These are phyloP conservation scores for Rhinogobius similis DNA, from an alignment of 2,113 vertebrate species.

Conservation along the genomic window DNA sequence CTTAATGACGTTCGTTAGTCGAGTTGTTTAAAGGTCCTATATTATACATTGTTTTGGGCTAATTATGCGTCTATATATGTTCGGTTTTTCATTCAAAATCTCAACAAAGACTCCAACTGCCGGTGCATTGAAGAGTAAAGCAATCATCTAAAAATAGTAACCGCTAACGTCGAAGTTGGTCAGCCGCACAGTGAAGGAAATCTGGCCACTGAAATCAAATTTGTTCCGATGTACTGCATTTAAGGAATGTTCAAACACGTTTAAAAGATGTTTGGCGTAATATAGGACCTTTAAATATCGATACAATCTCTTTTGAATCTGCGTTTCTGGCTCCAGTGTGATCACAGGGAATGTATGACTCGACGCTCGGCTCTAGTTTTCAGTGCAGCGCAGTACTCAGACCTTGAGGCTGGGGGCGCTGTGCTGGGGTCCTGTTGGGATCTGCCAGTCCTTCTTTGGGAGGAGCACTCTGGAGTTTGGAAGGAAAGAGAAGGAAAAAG, in stretches of 20 bases:
- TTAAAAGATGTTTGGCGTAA: not conserved
- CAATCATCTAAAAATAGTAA: not conserved
- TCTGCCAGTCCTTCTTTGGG: slow-evolving; percentile 85
- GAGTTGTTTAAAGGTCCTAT: not conserved
- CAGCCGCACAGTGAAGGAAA: not conserved
- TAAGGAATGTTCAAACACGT: not conserved
- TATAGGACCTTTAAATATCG: not conserved
- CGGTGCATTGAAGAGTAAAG: not conserved
- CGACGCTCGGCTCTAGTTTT: slow-evolving; percentile 81
- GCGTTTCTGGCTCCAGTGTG: not conserved
- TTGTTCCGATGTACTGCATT: not conserved
- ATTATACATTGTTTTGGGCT: not conserved
- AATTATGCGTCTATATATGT: too few species aligned
- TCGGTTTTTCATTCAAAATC: not conserved
- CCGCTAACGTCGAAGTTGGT: not conserved
- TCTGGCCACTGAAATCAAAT: not conserved
- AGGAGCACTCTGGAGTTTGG: slow-evolving; percentile 80
- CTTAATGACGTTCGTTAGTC: slow-evolving; percentile 1
- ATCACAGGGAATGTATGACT: slow-evolving; percentile 79
- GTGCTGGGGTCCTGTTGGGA: slow-evolving; percentile 86
- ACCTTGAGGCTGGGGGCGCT: slow-evolving; percentile 95
- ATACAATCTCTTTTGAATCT: not conserved
- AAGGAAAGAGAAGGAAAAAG: slow-evolving; percentile 15
- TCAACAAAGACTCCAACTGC: not conserved
- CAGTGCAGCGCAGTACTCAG: slow-evolving; percentile 90